phyloP scores from a whole-genome alignment of 2,888 invertebrate genomes.

The Dryococelus australis region DNA sequence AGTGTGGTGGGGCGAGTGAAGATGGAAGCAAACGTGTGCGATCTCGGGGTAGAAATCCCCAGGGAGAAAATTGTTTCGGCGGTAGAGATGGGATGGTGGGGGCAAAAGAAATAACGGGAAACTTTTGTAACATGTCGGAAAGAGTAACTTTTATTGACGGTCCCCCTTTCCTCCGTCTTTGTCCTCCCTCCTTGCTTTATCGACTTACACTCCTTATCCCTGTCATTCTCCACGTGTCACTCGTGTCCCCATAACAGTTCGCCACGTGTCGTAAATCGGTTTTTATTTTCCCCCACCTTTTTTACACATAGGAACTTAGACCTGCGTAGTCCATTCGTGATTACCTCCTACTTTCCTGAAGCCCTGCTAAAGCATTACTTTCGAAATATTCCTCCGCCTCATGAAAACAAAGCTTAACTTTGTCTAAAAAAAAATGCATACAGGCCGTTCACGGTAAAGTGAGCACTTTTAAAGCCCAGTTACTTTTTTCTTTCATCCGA shows the following conservation, averaged over 20 bases:
- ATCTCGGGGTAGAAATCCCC: background rate
- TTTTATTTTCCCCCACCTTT: background rate
- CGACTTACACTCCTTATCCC: background rate
- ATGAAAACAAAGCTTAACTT: too few species aligned
- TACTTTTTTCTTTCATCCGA: too few species aligned
- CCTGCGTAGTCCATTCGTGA: too few species aligned
- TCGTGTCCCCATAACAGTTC: background rate
- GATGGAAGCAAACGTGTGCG: background rate
- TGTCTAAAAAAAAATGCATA: too few species aligned
- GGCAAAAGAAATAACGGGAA: background rate
- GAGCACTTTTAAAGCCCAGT: too few species aligned
- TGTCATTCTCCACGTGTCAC: background rate
- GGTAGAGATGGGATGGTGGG: background rate
- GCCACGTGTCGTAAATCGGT: constrained; percentile 1
- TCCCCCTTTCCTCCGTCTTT: background rate
- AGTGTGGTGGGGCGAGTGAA: background rate
- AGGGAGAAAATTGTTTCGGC: background rate
- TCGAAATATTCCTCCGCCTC: too few species aligned
- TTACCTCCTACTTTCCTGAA: too few species aligned
- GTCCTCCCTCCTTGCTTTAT: background rate
- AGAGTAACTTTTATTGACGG: constrained; percentile 1
- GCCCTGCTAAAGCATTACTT: too few species aligned
- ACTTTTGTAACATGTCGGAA: background rate
- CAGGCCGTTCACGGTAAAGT: too few species aligned
- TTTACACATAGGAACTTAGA: background rate